These are phyloP conservation scores for Meteorus sp. DNA, from an alignment of 1,140 invertebrate species.

Conservation along the genomic window DNA sequence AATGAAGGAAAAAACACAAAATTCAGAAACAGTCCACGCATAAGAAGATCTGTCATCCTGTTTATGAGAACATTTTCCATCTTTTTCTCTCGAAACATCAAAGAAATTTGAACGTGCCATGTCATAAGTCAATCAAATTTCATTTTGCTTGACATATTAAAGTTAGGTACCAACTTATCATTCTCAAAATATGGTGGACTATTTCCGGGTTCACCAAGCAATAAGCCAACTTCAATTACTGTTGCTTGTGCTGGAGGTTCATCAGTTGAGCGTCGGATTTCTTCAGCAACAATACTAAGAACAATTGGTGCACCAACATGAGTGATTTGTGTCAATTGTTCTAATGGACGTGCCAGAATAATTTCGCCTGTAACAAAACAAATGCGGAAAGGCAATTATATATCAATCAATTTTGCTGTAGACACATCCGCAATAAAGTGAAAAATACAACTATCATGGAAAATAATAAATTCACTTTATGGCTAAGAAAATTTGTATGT, in stretches of 20 bases:
- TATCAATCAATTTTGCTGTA: not conserved
- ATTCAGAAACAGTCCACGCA: too few relatives aligned
- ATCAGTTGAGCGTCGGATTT: conserved; percentile 69
- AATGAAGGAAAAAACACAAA: too few relatives aligned
- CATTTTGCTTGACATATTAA: too few relatives aligned
- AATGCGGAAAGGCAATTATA: not conserved
- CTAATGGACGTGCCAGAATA: conserved; percentile 69
- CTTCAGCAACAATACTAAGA: conserved; percentile 81
- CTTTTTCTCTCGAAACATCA: too few relatives aligned
- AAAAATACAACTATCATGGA: too few relatives aligned
- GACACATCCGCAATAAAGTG: not conserved
- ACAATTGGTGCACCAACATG: conserved; percentile 77
- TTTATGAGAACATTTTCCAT: too few relatives aligned
- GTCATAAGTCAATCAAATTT: too few relatives aligned
- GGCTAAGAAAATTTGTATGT: too few relatives aligned
- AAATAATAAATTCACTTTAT: too few relatives aligned
- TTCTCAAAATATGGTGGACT: conserved; percentile 78
- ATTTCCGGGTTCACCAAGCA: conserved; percentile 74
- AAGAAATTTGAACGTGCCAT: too few relatives aligned
- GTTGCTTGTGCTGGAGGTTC: conserved; percentile 77
- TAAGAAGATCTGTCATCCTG: too few relatives aligned
- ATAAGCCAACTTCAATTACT: conserved; percentile 75
- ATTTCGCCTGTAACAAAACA: conserved; percentile 68
- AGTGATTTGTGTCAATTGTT: conserved; percentile 76
- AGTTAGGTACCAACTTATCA: conserved; percentile 64